phyloP scores from a whole-genome alignment of 2,113 vertebrate genomes.

The Ariopsis seemanni region DNA sequence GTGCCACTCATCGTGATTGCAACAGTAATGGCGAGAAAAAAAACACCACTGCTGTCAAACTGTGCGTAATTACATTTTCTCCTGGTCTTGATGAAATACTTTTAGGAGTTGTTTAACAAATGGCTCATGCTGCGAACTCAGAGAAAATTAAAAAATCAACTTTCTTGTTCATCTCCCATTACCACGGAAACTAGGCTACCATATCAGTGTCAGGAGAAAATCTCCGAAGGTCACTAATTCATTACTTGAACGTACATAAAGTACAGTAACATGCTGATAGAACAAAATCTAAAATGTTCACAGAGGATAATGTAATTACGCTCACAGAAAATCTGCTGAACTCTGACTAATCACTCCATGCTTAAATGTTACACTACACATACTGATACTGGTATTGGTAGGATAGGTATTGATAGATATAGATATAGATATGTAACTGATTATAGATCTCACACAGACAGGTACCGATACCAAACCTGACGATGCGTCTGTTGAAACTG shows the following conservation, averaged over 20 bases:
- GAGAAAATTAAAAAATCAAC: constrained; percentile 53
- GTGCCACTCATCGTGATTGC: constrained; percentile 31
- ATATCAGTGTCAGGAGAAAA: constrained; percentile 23
- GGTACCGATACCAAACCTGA: not conserved
- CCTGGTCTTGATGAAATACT: constrained; percentile 51
- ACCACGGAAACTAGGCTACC: constrained; percentile 32
- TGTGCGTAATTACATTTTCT: constrained; percentile 50
- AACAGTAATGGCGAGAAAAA: constrained; percentile 33
- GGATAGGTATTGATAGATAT: not conserved
- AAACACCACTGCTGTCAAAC: constrained; percentile 49
- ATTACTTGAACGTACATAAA: constrained; percentile 8
- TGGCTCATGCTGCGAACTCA: constrained; percentile 53
- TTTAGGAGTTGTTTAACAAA: constrained; percentile 58
- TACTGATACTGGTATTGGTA: not conserved
- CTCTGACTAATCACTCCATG: not conserved
- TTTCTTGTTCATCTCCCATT: constrained; percentile 57
- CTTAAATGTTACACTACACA: not conserved
- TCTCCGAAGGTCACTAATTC: constrained; percentile 32
- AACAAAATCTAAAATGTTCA: not conserved
- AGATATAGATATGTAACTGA: not conserved
- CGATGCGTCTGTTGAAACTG: not conserved
- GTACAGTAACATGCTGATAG: not conserved
- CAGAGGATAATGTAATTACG: not conserved
- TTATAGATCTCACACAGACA: not conserved
- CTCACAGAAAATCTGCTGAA: constrained; percentile 2